These are phyloP conservation scores for Campopleginae sp. DNA, from an alignment of 2,888 invertebrate species.

Conservation along the genomic window DNA sequence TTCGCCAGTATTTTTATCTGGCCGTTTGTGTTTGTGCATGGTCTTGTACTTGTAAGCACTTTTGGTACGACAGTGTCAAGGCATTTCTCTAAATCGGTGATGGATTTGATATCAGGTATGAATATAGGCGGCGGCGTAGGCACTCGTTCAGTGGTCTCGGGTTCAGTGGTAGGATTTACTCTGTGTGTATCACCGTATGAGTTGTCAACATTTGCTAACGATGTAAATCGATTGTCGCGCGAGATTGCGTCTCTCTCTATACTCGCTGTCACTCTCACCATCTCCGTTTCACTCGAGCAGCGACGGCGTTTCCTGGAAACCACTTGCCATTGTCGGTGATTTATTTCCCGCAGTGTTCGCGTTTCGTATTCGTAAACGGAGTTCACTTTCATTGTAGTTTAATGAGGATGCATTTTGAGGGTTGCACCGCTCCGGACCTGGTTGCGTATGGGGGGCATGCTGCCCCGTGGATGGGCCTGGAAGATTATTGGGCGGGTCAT, in stretches of 20 bases:
- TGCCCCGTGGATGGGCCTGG: neutral
- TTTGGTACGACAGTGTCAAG: neutral
- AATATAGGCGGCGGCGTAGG: too few relatives aligned
- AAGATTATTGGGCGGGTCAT: neutral
- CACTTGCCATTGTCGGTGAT: conserved; percentile 7
- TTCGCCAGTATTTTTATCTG: conserved; percentile 3
- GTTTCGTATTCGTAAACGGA: neutral
- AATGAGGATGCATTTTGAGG: neutral
- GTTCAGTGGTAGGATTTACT: neutral
- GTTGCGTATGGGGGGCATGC: neutral
- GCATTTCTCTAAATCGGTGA: too few relatives aligned
- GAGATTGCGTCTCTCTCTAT: neutral
- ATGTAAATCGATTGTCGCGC: conserved; percentile 7
- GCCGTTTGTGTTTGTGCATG: neutral
- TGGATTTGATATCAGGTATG: too few relatives aligned
- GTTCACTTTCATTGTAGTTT: neutral
- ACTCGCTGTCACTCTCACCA: neutral
- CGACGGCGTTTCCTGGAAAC: conserved; percentile 6
- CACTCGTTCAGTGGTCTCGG: neutral
- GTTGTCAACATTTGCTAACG: neutral
- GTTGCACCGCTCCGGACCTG: neutral
- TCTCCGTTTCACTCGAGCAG: conserved; percentile 1
- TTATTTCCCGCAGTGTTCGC: neutral
- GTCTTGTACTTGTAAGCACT: neutral
- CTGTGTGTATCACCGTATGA: conserved; percentile 1